These are phyloP conservation scores for Oreonectes daqikongensis DNA, from an alignment of 2,797 vertebrate species.

Conservation along the genomic window DNA sequence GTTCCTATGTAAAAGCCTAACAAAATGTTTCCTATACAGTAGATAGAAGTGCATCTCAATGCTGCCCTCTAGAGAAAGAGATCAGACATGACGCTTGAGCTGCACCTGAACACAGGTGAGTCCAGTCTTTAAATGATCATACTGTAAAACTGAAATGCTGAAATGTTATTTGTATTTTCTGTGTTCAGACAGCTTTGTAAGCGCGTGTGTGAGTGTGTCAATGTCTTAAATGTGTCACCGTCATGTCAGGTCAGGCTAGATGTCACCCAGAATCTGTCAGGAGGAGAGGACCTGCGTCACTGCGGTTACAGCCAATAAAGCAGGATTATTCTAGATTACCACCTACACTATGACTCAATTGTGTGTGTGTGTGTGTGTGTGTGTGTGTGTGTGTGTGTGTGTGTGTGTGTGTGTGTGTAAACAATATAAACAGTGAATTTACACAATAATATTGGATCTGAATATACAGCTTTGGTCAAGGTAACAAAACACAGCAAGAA, in stretches of 20 bases:
- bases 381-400: slow-evolving; percentile 7
- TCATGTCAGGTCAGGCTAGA: slow-evolving; percentile 65
- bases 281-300: slow-evolving; percentile 75
- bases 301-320: slow-evolving; percentile 77
- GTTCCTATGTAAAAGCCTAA: neutral
- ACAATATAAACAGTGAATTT: neutral
- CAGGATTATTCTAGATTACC: slow-evolving; percentile 80
- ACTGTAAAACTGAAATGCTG: neutral
- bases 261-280: slow-evolving; percentile 74
- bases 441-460: neutral
- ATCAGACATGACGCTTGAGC: neutral
- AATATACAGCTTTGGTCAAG: too few species aligned
- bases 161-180: neutral
- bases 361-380: slow-evolving; percentile 5
- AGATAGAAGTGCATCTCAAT: slow-evolving; percentile 7
- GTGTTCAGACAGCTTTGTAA: too few species aligned
- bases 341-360: slow-evolving; percentile 22
- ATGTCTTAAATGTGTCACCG: slow-evolving; percentile 54
- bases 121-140: neutral
- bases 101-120: neutral
- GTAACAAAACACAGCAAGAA: neutral
- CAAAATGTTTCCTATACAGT: neutral
- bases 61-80: slow-evolving; percentile 47
- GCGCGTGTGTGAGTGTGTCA: too few species aligned
- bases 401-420: neutral